Conservation (phyloP, 2,113 vertebrate genomes). For the Nannobrachium achirus region DNA sequence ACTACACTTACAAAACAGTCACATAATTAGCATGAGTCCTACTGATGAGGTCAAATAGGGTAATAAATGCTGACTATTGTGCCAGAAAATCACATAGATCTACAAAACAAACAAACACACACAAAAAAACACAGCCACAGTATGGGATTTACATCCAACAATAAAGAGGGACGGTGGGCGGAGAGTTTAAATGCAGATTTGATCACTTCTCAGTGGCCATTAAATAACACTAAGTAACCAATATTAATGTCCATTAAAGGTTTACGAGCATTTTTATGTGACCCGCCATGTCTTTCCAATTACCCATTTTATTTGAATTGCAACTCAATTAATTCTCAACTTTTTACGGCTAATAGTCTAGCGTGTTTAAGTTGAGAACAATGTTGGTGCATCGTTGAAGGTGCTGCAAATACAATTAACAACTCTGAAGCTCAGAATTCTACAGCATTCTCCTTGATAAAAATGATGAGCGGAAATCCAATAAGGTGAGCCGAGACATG, state of each 20-base stretch:
- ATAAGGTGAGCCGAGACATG: slow-evolving; percentile 53
- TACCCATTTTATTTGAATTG: slow-evolving; percentile 42
- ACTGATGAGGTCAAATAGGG: too few relatives aligned
- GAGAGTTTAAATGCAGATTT: slow-evolving; percentile 20
- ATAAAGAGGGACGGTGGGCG: slow-evolving; percentile 6
- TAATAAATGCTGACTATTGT: background rate
- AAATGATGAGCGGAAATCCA: slow-evolving; percentile 44
- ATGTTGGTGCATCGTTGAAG: background rate
- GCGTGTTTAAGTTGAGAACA: background rate
- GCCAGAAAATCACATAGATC: background rate
- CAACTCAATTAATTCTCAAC: slow-evolving; percentile 20
- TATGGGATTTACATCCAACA: slow-evolving; percentile 24
- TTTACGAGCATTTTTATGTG: slow-evolving; percentile 49
- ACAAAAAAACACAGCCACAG: slow-evolving; percentile 9
- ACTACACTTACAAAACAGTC: too few relatives aligned
- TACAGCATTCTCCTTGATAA: slow-evolving; percentile 12
- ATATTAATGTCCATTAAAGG: slow-evolving; percentile 37
- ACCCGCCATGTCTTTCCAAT: slow-evolving; percentile 28
- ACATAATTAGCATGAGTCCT: too few relatives aligned
- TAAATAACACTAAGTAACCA: slow-evolving; percentile 45
- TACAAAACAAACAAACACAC: too few relatives aligned
- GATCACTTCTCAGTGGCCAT: slow-evolving; percentile 23
- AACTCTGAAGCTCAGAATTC: background rate
- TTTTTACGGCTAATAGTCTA: slow-evolving; percentile 17
- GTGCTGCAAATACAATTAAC: background rate